phyloP scores from a whole-genome alignment of 2,888 invertebrate genomes.

The Agrochola macilenta region DNA sequence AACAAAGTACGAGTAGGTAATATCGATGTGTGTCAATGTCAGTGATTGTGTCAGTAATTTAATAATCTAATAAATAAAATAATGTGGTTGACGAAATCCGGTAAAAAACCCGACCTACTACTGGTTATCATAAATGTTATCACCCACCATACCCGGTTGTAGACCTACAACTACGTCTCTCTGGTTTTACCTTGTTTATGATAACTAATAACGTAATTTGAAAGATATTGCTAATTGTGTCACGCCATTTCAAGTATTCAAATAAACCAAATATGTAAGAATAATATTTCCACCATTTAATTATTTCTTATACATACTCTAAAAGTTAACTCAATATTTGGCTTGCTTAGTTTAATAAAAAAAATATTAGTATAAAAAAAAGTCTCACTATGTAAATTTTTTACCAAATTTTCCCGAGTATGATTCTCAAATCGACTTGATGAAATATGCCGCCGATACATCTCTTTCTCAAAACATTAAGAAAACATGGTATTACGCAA shows the following conservation, averaged over 20 bases:
- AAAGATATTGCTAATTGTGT: background rate
- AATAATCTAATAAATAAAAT: background rate
- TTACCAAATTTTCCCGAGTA: background rate
- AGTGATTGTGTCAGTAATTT: background rate
- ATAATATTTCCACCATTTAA: background rate
- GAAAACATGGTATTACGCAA: no score
- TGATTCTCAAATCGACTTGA: background rate
- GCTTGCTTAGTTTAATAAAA: background rate
- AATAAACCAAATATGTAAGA: background rate
- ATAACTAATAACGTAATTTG: background rate
- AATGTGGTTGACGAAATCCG: background rate
- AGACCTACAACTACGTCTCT: background rate
- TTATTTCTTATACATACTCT: background rate
- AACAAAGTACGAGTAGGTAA: background rate
- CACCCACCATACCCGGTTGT: background rate
- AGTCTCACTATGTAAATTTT: background rate
- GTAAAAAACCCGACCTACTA: slow-evolving; percentile 2
- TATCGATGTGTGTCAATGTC: slow-evolving; percentile 22
- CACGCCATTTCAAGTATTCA: background rate
- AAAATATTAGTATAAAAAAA: background rate
- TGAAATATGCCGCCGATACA: background rate
- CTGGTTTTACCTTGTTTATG: background rate
- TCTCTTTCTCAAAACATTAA: background rate
- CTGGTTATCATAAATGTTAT: slow-evolving; percentile 1
- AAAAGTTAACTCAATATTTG: no score